Base-by-base conservation (phyloP, 2,797 vertebrate species). In the Molossus alvarezi region DNA sequence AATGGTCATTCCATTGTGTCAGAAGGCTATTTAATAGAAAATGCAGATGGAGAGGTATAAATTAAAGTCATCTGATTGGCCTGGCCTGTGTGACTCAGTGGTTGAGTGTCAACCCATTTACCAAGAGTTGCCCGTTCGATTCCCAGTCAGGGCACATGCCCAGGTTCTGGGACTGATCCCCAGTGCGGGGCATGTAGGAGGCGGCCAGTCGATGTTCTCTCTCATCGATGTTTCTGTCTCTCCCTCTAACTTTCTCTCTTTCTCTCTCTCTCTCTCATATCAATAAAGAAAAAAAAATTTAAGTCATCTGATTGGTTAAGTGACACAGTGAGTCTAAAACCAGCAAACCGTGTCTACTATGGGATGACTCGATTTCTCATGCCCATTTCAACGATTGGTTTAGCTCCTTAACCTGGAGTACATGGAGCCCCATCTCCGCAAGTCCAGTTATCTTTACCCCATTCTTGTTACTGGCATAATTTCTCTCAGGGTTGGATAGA, bases 21-120 rank as follows among this genome's bases (percentile, higher is more conserved):
- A 29, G 41, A 25, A 82, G 29, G 29, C 14, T 77, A 75, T 67
- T 90, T 73, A 83, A 87, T 48, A 65, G 84, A 73, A 83, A 90
- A 48, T 73, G 29, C 17, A 75, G 80, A 79, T 53, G 60, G 86
- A 62, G 9, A 87, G 17, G 8, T 55, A 6, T 69, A 21, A 79
- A 67, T 82, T 90, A 71, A 80, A 72, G 87, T 58, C 48, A 73
- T 84, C 18, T 72, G 48, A 57, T 72, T 37, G 0, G 33, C 33
- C 33, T 33, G 33, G 33, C 33, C 33, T 33, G 33, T 33, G 33
- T 33, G 33, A 33, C 33, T 33, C 33, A 33, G 33, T 33, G 33
- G 33, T 33, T 33, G 33, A 33, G 33, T 33, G 33, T 33, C 33
- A 33, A 33, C 33, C 3, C 33, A 33, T 33, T 33, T 33, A 33